Conservation (phyloP, 2,888 invertebrate species). For the Trichopoda pennipes region DNA sequence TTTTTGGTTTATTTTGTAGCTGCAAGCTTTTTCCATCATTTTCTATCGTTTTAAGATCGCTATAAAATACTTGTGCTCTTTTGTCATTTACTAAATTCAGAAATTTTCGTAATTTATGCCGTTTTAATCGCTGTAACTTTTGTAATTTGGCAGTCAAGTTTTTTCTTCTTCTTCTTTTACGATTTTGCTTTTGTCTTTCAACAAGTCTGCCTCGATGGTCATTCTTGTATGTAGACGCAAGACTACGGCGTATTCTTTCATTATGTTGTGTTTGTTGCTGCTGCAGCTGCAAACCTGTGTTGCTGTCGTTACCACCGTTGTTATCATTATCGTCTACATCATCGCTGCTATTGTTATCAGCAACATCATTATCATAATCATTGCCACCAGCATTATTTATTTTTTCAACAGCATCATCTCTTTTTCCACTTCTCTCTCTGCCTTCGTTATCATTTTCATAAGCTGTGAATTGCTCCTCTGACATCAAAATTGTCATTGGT, state of each 20-base stretch:
- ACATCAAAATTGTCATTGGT: constrained; percentile 75
- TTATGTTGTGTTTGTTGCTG: constrained; percentile 29
- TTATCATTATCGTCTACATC: constrained; percentile 4
- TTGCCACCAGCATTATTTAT: constrained; percentile 1
- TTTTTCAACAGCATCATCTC: not conserved
- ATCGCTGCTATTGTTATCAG: not conserved
- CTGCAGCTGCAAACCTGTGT: constrained; percentile 24
- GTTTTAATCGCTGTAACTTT: constrained; percentile 51
- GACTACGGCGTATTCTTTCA: constrained; percentile 57
- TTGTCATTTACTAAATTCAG: constrained; percentile 6
- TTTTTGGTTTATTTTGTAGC: constrained; percentile 1
- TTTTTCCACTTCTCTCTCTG: constrained; percentile 2
- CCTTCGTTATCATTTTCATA: constrained; percentile 60
- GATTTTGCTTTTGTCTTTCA: constrained; percentile 33
- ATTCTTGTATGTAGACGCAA: constrained; percentile 17
- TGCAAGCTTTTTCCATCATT: constrained; percentile 8
- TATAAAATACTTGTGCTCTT: constrained; percentile 1
- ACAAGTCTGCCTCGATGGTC: constrained; percentile 17
- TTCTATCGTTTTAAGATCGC: constrained; percentile 2
- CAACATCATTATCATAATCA: constrained; percentile 6
- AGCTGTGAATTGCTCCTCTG: constrained; percentile 66
- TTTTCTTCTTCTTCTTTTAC: constrained; percentile 44
- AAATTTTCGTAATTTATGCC: constrained; percentile 4
- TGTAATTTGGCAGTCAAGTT: constrained; percentile 58
- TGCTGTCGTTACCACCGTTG: constrained; percentile 33